A percentile compares a stretch with the other conserved stretches of the same genome.
These are phyloP conservation scores for Parnassius orleans DNA, from an alignment of 2,888 invertebrate species.

Conservation along the genomic window DNA sequence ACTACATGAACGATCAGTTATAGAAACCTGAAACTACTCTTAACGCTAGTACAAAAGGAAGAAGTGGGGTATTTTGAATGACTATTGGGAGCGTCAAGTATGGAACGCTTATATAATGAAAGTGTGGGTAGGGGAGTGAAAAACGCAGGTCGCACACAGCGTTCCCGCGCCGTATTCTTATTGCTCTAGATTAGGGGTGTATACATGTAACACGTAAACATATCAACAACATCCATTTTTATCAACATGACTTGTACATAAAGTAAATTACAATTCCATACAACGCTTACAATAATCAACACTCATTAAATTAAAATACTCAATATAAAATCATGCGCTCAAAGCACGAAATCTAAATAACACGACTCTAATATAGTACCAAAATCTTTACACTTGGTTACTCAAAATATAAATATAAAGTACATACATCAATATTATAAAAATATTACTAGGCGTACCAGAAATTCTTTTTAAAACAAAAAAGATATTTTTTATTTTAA, in stretches of 20 bases:
- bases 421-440: slow-evolving; percentile 47
- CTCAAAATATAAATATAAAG: slow-evolving; percentile 42
- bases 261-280: slow-evolving; percentile 62
- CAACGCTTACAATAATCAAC: slow-evolving; percentile 61
- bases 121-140: background rate
- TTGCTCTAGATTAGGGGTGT: slow-evolving; percentile 33
- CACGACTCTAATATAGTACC: slow-evolving; percentile 50
- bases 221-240: slow-evolving; percentile 46
- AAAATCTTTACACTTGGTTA: slow-evolving; percentile 43
- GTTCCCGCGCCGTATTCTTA: slow-evolving; percentile 30
- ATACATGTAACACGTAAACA: slow-evolving; percentile 43
- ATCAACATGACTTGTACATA: slow-evolving; percentile 45
- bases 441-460: slow-evolving; percentile 45
- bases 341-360: slow-evolving; percentile 69
- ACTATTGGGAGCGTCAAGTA: slow-evolving; percentile 21
- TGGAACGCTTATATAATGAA: slow-evolving; percentile 15
- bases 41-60: slow-evolving; percentile 27
- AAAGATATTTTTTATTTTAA: slow-evolving; percentile 21
- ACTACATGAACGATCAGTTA: slow-evolving; percentile 25
- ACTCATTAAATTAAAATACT: slow-evolving; percentile 62
- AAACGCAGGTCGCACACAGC: slow-evolving; percentile 19
- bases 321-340: slow-evolving; percentile 72
- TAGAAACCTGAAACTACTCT: slow-evolving; percentile 31
- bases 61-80: slow-evolving; percentile 22
- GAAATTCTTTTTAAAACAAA: slow-evolving; percentile 43